Evolutionary conservation across 1,140 invertebrate genomes (phyloP), one percentile per base, ranked within the genome.

Genomic region (Leguminivora glycinivorella): DNA sequence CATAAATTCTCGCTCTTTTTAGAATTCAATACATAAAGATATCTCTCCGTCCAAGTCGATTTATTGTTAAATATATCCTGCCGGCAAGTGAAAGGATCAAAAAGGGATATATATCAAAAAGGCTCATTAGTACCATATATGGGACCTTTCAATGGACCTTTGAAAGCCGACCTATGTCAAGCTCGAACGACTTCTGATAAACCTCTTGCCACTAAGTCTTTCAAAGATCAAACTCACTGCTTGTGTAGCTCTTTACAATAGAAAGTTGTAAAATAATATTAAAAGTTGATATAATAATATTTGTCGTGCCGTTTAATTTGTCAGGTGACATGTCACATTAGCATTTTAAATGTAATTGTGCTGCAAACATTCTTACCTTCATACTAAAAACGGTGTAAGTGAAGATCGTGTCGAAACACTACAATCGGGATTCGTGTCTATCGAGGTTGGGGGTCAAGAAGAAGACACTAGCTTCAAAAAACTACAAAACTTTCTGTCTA

Each of bases 391-490:
- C 58, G 6, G 58, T 63, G 58, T 63, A 9, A 31, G 58, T 63
- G 58, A 63, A 34, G 25, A 63, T 63, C 71, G 40, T 73, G 72
- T 72, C 60, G 75, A 40, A 70, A 75, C 74, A 80, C 79, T 75
- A 71, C 38, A 69, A 80, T 75, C 75, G 74, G 76, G 80, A 74
- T 81, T 52, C 75, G 82, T 81, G 81, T 87, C 82, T 83, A 71
- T 81, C 80, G 76, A 77, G 69, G 82, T 78, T 77, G 75, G 77
- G 83, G 83, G 79, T 79, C 75, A 80, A 79, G 76, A 81, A 80
- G 84, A 90, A 84, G 86, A 89, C 87, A 68, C 86, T 89, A 91
- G 82, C 87, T 81, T 85, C 85, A 88, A 89, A 88, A 89, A 87
- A 79, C 88, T 90, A 90, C 89, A 85, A 86, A 85, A 87, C 78